phyloP scores from a whole-genome alignment of 2,888 invertebrate genomes.

The Drosophila cognata region DNA sequence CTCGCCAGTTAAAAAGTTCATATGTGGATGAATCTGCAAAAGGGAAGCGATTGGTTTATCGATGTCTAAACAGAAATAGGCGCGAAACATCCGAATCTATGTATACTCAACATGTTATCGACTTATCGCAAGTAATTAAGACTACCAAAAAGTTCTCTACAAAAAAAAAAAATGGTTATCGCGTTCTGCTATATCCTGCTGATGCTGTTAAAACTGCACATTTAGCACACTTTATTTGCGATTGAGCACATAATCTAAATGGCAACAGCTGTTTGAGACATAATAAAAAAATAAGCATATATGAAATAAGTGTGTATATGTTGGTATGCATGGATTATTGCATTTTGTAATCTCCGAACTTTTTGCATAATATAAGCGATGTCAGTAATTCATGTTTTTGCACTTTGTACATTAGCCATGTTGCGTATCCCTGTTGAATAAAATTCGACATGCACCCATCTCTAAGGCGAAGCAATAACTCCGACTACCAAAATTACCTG shows the following conservation, averaged over 20 bases:
- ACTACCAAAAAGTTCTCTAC: background rate
- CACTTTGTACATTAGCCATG: background rate
- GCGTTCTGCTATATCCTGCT: background rate
- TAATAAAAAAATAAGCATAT: background rate
- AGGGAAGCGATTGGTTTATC: slow-evolving; percentile 6
- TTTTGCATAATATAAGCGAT: background rate
- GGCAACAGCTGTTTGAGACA: background rate
- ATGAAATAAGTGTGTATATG: background rate
- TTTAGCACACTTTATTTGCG: background rate
- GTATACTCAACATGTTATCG: background rate
- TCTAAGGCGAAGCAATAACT: slow-evolving; percentile 9
- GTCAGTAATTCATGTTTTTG: background rate
- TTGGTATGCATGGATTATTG: background rate
- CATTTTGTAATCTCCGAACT: background rate
- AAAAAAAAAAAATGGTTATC: background rate
- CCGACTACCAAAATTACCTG: slow-evolving; percentile 35
- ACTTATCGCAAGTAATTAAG: background rate
- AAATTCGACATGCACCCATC: slow-evolving; percentile 25
- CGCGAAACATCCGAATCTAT: background rate
- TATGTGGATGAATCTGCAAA: slow-evolving; percentile 45
- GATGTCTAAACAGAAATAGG: slow-evolving; percentile 7
- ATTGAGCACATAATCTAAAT: background rate
- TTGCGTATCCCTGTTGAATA: slow-evolving; percentile 3
- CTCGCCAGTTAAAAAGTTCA: slow-evolving; percentile 87
- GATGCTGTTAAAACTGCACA: background rate